Evolutionary conservation across 1,140 invertebrate genomes (phyloP).

Genomic region (Paralvinella palmiformis): DNA sequence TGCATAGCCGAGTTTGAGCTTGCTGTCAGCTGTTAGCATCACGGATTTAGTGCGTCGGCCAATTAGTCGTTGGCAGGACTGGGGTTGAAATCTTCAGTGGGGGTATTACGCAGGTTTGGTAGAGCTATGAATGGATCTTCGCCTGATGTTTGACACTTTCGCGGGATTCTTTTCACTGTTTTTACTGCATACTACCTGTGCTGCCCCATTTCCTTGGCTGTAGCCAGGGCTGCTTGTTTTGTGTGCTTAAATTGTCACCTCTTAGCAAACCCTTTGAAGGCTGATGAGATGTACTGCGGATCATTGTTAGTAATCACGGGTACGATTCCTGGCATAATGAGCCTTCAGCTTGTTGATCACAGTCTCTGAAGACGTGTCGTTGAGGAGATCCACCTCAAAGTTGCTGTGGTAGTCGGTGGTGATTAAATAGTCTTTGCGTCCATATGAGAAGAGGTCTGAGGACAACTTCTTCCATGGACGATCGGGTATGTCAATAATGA

Average conservation of each 20-base stretch:
- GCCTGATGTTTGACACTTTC: background rate
- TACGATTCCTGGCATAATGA: conserved; percentile 2
- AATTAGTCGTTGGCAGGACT: no score
- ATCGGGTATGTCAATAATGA: background rate
- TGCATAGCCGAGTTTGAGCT: no score
- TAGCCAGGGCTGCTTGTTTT: background rate
- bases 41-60: no score
- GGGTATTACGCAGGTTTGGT: background rate
- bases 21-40: no score
- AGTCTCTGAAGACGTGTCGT: no score
- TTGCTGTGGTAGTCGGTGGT: conserved; percentile 10
- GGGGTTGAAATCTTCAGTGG: background rate
- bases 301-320: no score
- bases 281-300: background rate
- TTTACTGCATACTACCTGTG: conserved; percentile 2
- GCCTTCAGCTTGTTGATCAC: background rate
- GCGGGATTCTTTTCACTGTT: conserved; percentile 1
- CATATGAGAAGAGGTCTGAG: conserved; percentile 5
- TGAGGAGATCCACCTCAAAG: conserved; percentile 4
- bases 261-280: background rate
- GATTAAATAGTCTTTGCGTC: conserved; percentile 8
- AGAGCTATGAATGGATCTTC: background rate
- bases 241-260: background rate
- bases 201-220: background rate
- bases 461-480: conserved; percentile 9